Evolutionary conservation across 2,888 invertebrate species (phyloP).

Genomic region (Argyresthia albistria): DNA sequence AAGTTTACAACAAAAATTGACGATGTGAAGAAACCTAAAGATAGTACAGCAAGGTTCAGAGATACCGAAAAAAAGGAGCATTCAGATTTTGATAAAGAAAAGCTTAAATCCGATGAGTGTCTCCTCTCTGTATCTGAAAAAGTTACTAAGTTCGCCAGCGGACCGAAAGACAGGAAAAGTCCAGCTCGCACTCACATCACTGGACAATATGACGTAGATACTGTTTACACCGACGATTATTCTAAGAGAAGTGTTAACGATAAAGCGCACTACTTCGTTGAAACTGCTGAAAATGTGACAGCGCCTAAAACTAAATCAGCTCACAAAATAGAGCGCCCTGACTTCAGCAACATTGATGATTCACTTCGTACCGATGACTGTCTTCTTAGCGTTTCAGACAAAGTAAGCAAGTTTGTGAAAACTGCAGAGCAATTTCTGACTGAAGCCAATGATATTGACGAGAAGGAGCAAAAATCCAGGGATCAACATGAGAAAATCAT

Average conservation of each 20-base stretch:
- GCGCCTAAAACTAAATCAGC: slow-evolving; percentile 41
- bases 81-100: slow-evolving; percentile 60
- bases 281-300: slow-evolving; percentile 73
- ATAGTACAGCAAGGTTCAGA: slow-evolving; percentile 32
- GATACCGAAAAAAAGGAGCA: slow-evolving; percentile 48
- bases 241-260: slow-evolving; percentile 75
- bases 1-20: slow-evolving; percentile 58
- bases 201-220: slow-evolving; percentile 67
- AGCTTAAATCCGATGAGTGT: slow-evolving; percentile 73
- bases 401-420: slow-evolving; percentile 76
- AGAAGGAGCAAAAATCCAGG: slow-evolving; percentile 49
- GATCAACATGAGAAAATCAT: slow-evolving; percentile 61
- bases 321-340: slow-evolving; percentile 60
- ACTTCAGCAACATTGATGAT: slow-evolving; percentile 69
- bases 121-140: slow-evolving; percentile 79
- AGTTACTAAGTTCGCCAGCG: slow-evolving; percentile 77
- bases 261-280: slow-evolving; percentile 76
- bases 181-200: slow-evolving; percentile 45
- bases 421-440: slow-evolving; percentile 70
- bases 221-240: slow-evolving; percentile 60
- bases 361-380: slow-evolving; percentile 74
- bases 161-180: slow-evolving; percentile 35
- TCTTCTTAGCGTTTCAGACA: slow-evolving; percentile 75
- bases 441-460: slow-evolving; percentile 39
- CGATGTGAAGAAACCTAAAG: slow-evolving; percentile 34